These are phyloP conservation scores for Lithophane semibrunnea DNA, from an alignment of 2,888 invertebrate genomes.

Conservation along the genomic window DNA sequence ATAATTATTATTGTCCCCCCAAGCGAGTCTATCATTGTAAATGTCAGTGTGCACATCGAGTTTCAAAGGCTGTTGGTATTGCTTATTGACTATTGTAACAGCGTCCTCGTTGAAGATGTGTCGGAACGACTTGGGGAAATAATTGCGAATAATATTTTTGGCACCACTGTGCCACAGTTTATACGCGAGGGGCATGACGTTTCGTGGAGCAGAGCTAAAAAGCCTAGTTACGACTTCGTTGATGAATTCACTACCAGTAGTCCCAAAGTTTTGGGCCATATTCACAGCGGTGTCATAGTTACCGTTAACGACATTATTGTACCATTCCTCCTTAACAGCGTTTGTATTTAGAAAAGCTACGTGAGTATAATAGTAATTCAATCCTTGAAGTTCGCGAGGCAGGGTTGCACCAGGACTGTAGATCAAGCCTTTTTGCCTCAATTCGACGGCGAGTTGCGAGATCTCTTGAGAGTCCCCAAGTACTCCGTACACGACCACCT, in stretches of 20 bases:
- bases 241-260: conserved; percentile 41
- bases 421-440: no score
- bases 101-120: conserved; percentile 59
- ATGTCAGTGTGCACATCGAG: conserved; percentile 56
- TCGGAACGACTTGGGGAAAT: conserved; percentile 66
- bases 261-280: conserved; percentile 52
- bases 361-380: conserved; percentile 52
- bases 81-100: conserved; percentile 65
- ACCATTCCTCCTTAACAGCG: conserved; percentile 55
- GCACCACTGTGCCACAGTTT: neutral
- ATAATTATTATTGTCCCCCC: conserved; percentile 57
- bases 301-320: conserved; percentile 50
- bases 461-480: no score
- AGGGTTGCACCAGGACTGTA: no score
- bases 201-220: conserved; percentile 53
- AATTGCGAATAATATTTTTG: conserved; percentile 58
- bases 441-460: no score
- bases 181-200: conserved; percentile 65
- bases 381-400: no score
- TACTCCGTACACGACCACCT: no score
- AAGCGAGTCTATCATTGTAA: conserved; percentile 62
- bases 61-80: conserved; percentile 60
- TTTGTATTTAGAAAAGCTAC: conserved; percentile 64
- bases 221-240: conserved; percentile 50
- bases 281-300: conserved; percentile 64